These are phyloP conservation scores for Anagrus nilaparvatae DNA, from an alignment of 1,140 invertebrate species.

Conservation along the genomic window DNA sequence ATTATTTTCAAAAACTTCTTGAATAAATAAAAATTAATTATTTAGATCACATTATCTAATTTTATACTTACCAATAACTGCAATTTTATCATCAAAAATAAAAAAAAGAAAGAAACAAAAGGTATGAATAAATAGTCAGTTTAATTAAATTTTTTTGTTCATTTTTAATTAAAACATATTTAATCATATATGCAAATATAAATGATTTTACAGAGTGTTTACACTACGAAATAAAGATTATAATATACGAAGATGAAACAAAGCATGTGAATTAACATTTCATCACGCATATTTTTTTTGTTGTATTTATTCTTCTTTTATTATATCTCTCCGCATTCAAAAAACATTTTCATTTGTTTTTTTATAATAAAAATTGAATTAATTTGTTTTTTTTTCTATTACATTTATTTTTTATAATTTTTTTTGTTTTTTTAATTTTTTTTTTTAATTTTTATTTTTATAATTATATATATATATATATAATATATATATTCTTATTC, in stretches of 20 bases:
- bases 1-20: too few relatives aligned
- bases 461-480: neutral
- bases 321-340: neutral
- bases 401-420: neutral
- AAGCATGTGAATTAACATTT: slow-evolving; percentile 21
- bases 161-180: slow-evolving; percentile 40
- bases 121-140: slow-evolving; percentile 5
- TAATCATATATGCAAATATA: slow-evolving; percentile 43
- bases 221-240: slow-evolving; percentile 38
- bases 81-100: too few relatives aligned
- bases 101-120: too few relatives aligned
- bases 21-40: too few relatives aligned
- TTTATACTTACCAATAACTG: too few relatives aligned
- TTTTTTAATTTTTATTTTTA: neutral
- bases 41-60: too few relatives aligned
- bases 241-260: slow-evolving; percentile 36
- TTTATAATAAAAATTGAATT: slow-evolving; percentile 16
- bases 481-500: too few relatives aligned
- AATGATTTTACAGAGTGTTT: slow-evolving; percentile 40
- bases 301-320: slow-evolving; percentile 10
- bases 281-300: slow-evolving; percentile 18
- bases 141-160: too few relatives aligned
- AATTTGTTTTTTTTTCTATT: slow-evolving; percentile 11
- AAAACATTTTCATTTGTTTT: slow-evolving; percentile 1
- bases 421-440: slow-evolving; percentile 1